phyloP scores from a whole-genome alignment of 23 tunicate species.

The Clavelina lepadiformis region DNA sequence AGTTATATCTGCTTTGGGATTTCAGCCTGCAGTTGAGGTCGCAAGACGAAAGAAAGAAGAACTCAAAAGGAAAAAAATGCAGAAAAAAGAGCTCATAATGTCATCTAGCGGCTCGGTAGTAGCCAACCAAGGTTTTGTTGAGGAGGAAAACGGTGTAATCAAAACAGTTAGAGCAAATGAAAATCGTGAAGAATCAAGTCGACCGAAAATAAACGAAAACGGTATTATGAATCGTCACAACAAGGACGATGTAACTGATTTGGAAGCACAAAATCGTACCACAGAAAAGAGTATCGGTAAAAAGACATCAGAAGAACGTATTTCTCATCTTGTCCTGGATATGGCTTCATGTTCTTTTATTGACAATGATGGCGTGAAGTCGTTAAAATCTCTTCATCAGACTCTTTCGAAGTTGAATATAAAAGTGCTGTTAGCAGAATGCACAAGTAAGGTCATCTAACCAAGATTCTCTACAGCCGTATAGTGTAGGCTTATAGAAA shows the following conservation, averaged over 20 bases:
- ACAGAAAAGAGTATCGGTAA: too few relatives aligned
- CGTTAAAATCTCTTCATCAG: slow-evolving; percentile 18
- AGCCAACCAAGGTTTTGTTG: neutral
- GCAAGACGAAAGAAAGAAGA: slow-evolving; percentile 29
- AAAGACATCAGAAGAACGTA: too few relatives aligned
- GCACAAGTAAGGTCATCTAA: slow-evolving; percentile 55
- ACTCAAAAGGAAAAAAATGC: slow-evolving; percentile 7
- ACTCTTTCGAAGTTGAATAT: slow-evolving; percentile 33
- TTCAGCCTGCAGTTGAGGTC: slow-evolving; percentile 51
- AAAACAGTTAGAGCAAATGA: too few relatives aligned
- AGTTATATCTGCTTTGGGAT: slow-evolving; percentile 39
- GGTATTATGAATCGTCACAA: too few relatives aligned
- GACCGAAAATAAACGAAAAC: too few relatives aligned
- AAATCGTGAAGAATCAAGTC: too few relatives aligned
- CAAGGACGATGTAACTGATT: too few relatives aligned
- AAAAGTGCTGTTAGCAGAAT: slow-evolving; percentile 21
- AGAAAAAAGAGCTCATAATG: neutral
- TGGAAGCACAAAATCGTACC: too few relatives aligned
- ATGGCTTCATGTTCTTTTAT: slow-evolving; percentile 60
- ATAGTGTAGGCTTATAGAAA: too few relatives aligned
- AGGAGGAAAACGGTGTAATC: slow-evolving; percentile 6
- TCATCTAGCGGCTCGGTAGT: neutral
- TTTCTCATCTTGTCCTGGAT: slow-evolving; percentile 48
- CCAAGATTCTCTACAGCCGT: too few relatives aligned
- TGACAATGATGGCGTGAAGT: slow-evolving; percentile 83